Evolutionary conservation across 2,888 invertebrate genomes (phyloP), one percentile per base, ranked within the genome.

Genomic region (Hirtodrosophila alboralis): DNA sequence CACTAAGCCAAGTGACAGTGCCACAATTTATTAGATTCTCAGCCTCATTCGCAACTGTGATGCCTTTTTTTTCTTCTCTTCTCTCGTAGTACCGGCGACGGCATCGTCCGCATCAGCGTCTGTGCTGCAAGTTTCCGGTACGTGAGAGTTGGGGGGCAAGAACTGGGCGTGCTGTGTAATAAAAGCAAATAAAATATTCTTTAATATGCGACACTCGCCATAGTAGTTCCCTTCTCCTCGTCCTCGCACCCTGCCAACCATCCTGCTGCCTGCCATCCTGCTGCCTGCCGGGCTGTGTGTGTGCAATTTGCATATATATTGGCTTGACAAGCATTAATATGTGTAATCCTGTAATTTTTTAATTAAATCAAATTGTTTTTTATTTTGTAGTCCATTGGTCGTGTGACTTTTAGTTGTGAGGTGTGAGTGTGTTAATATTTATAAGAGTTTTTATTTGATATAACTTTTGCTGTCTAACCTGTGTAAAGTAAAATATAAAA

Each of bases 331-430:
- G 85, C 81, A 83, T 83, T 83, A 83, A 76, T 84, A 72, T 80
- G 69, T 87, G 86, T 87, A 87, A 87, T 87, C 87, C 87, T 68
- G 69, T 87, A 87, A 87, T 87, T 87, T 87, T 87, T 87, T 87
- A 87, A 87, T 87, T 87, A 87, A 87, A 87, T 86, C 86, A 86
- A 85, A 87, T 84, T 85, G 84, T 76, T 75, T 75, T 68, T 45
- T 43, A 27, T 13, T 13, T 12, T 31, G 18, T 31, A 12, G 8
- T 16, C 26, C 30, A 43, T 34, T 14, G 10, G 16, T 10, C 51
- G 45, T 52, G 41, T 1, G 49, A 34, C 33, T 47, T 62, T 61
- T 9, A 12, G 28, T n/a, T 4, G n/a, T 18, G 21, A 27, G 18
- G 5, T 4, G 3, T 21, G 18, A 21, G 18, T 21, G 18, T 26